These are phyloP conservation scores for Cataglyphis livida DNA, from an alignment of 2,888 invertebrate genomes.

Conservation along the genomic window DNA sequence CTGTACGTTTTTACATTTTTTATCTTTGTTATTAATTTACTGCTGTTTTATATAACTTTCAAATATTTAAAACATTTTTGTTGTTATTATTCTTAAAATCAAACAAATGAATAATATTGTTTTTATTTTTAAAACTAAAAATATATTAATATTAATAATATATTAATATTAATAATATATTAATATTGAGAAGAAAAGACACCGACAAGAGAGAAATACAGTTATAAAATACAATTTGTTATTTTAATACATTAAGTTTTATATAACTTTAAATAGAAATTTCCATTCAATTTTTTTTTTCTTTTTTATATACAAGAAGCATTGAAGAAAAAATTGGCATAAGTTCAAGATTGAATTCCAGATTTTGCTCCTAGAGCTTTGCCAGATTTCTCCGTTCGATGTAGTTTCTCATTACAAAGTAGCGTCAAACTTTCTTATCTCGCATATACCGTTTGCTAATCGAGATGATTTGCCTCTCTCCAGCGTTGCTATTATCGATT, in stretches of 20 bases:
- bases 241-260: neutral
- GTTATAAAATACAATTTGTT: neutral
- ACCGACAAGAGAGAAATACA: neutral
- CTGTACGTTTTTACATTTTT: neutral
- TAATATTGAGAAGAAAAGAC: neutral
- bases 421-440: conserved; percentile 7
- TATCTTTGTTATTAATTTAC: neutral
- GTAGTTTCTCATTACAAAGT: neutral
- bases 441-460: conserved; percentile 15
- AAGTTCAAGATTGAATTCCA: conserved; percentile 4
- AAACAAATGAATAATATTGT: neutral
- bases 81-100: neutral
- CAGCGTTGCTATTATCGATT: conserved; percentile 53
- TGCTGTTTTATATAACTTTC: neutral
- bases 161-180: neutral
- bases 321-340: neutral
- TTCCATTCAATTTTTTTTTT: neutral
- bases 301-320: neutral
- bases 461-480: conserved; percentile 46
- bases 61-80: neutral
- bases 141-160: neutral
- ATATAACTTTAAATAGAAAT: neutral
- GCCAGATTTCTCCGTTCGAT: neutral
- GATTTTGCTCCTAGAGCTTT: neutral
- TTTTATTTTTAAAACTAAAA: neutral